Evolutionary conservation across 2,888 invertebrate genomes (phyloP).

Genomic region (Tridacna crocea): DNA sequence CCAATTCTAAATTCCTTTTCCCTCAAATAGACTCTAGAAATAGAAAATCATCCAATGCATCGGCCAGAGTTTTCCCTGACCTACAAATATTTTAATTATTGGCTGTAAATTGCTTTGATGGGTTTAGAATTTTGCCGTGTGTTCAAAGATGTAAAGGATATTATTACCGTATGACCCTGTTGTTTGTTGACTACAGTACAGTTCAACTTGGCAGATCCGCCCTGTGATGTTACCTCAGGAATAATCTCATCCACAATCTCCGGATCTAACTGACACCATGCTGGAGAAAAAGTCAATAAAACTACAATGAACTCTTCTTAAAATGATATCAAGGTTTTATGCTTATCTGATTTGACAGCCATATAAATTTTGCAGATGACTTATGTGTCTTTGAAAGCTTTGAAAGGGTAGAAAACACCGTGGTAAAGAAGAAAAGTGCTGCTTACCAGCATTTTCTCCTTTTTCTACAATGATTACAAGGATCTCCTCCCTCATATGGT

Average conservation of each 20-base stretch:
- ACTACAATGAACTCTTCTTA: background rate
- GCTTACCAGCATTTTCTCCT: too few relatives aligned
- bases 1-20: too few relatives aligned
- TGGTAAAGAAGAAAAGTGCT: too few relatives aligned
- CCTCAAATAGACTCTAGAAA: too few relatives aligned
- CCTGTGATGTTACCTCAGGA: conserved; percentile 81
- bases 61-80: too few relatives aligned
- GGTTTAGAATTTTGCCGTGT: too few relatives aligned
- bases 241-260: conserved; percentile 81
- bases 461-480: too few relatives aligned
- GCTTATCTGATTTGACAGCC: background rate
- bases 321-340: background rate
- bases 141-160: too few relatives aligned
- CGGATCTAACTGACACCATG: conserved; percentile 64
- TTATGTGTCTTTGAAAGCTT: background rate
- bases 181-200: conserved; percentile 81
- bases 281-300: conserved; percentile 44
- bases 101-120: too few relatives aligned
- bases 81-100: too few relatives aligned
- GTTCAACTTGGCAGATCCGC: conserved; percentile 80
- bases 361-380: background rate
- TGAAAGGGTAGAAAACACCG: background rate
- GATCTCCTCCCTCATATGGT: too few relatives aligned
- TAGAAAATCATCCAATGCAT: too few relatives aligned
- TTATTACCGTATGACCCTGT: conserved; percentile 55